phyloP scores from a whole-genome alignment of 2,797 vertebrate genomes.

The Alauda arvensis region DNA sequence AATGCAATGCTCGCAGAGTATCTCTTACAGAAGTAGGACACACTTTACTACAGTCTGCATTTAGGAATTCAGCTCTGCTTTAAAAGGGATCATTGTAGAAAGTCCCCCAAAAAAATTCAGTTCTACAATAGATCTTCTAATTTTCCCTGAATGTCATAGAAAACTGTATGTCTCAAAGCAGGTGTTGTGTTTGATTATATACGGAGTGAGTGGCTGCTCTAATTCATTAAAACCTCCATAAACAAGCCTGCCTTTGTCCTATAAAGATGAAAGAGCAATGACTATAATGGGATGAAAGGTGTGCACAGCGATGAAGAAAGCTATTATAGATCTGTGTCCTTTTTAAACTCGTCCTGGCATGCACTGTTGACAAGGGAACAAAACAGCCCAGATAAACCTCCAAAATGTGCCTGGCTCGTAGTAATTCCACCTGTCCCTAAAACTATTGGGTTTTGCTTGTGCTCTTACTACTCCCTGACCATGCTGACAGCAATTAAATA shows the following conservation, averaged over 20 bases:
- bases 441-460: background rate
- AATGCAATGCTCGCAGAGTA: conserved; percentile 26
- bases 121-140: conserved; percentile 58
- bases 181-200: conserved; percentile 48
- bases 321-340: conserved; percentile 66
- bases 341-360: conserved; percentile 66
- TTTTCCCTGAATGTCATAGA: conserved; percentile 56
- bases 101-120: conserved; percentile 18
- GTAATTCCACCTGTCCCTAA: conserved; percentile 39
- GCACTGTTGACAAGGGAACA: conserved; percentile 62
- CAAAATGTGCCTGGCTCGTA: conserved; percentile 6
- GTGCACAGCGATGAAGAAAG: conserved; percentile 67
- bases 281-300: conserved; percentile 74
- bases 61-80: conserved; percentile 41
- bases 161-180: conserved; percentile 62
- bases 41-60: conserved; percentile 41
- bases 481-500: background rate
- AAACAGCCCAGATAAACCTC: conserved; percentile 46
- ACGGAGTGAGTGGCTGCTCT: conserved; percentile 45
- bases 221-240: conserved; percentile 64
- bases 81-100: conserved; percentile 49
- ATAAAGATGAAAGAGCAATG: conserved; percentile 71
- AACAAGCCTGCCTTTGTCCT: conserved; percentile 76
- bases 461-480: background rate
- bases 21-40: conserved; percentile 55